A percentile compares a stretch with the other conserved stretches of the same genome.
These are phyloP conservation scores for Calosoma granatense DNA, from an alignment of 1,140 invertebrate genomes.

Conservation along the genomic window DNA sequence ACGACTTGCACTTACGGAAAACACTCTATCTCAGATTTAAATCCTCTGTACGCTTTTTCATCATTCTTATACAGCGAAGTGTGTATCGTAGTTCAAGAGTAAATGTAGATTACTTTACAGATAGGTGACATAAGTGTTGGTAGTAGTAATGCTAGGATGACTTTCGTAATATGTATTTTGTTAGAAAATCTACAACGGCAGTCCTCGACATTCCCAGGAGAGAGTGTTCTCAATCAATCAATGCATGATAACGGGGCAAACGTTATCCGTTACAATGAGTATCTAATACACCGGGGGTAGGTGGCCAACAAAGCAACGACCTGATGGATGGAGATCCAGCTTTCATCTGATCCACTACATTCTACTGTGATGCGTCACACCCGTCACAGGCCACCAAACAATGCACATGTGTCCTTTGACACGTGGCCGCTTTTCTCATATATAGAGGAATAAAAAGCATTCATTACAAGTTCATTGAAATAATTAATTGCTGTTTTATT, in stretches of 20 bases:
- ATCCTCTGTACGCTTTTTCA: no score
- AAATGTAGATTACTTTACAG: no score
- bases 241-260: not conserved
- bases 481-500: no score
- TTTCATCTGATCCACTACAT: no score
- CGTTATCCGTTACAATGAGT: not conserved
- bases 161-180: not conserved
- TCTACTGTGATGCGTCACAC: not conserved
- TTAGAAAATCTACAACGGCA: not conserved
- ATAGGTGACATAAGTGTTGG: not conserved
- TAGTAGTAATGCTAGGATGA: not conserved
- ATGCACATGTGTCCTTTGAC: not conserved
- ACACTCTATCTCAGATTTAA: not conserved
- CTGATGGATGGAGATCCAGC: not conserved
- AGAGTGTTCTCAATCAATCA: not conserved
- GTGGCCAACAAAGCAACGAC: not conserved
- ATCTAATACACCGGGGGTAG: not conserved
- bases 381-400: not conserved
- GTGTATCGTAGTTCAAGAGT: no score
- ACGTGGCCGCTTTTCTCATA: no score
- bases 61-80: no score
- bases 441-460: no score
- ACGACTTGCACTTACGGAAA: not conserved
- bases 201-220: no score
- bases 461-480: no score